A percentile compares a stretch with the other conserved stretches of the same genome.
These are phyloP conservation scores for Smutsia temminckii DNA, from an alignment of 2,797 vertebrate genomes.

Conservation along the genomic window DNA sequence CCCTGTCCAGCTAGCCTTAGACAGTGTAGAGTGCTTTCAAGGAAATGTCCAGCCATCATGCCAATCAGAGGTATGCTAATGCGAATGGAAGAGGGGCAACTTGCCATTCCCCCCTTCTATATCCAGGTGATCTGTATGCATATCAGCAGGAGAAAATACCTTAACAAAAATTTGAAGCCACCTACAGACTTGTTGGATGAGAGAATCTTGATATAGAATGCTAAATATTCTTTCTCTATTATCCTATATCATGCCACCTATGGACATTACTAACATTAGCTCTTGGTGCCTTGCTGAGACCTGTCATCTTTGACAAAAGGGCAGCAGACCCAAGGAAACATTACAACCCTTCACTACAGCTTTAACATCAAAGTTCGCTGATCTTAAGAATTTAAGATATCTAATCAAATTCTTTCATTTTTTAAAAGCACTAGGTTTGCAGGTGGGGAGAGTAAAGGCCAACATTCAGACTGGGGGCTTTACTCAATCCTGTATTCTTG, in stretches of 20 bases:
- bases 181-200: background rate
- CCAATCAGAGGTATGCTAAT: background rate
- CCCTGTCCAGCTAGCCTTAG: background rate
- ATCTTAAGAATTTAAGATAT: background rate
- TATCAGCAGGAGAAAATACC: background rate
- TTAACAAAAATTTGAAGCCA: background rate
- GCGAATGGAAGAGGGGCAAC: background rate
- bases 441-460: background rate
- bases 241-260: background rate
- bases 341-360: background rate
- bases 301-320: background rate
- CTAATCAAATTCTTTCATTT: conserved; percentile 1
- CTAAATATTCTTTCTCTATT: background rate
- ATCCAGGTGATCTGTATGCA: background rate
- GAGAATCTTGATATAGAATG: background rate
- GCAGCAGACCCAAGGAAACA: background rate
- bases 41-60: background rate
- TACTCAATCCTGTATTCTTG: background rate
- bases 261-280: background rate
- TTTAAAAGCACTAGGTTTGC: background rate
- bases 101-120: background rate
- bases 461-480: background rate
- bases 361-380: background rate
- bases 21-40: background rate
- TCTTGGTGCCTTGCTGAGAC: background rate